Conservation (phyloP, 2,888 invertebrate genomes). For the Ctenicera cuprea region DNA sequence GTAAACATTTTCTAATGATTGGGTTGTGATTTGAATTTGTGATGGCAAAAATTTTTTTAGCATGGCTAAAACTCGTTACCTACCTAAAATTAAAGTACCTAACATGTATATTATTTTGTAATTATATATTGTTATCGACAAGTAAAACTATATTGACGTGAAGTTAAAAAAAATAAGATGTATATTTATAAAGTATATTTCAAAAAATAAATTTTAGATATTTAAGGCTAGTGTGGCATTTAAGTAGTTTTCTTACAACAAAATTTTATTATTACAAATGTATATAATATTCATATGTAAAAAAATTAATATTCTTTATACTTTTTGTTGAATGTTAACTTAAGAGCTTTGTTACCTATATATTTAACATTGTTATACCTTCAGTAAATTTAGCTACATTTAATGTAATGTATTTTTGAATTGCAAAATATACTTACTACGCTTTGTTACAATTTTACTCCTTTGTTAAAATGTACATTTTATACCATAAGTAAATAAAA, state of each 20-base stretch:
- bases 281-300: background rate
- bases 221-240: conserved; percentile 42
- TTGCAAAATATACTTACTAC: conserved; percentile 20
- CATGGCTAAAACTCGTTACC: conserved; percentile 34
- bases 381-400: conserved; percentile 3
- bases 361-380: conserved; percentile 24
- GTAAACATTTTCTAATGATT: conserved; percentile 37
- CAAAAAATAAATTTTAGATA: conserved; percentile 1
- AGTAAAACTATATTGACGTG: conserved; percentile 11
- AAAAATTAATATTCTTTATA: conserved; percentile 15
- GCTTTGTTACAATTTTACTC: conserved; percentile 4
- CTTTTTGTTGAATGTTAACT: conserved; percentile 18
- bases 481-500: too few species aligned
- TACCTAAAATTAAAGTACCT: conserved; percentile 30
- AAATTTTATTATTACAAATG: conserved; percentile 20
- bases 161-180: background rate
- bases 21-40: conserved; percentile 44
- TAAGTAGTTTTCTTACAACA: conserved; percentile 17
- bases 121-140: conserved; percentile 14
- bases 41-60: conserved; percentile 39
- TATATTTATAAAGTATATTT: conserved; percentile 2
- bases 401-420: conserved; percentile 14
- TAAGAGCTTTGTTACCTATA: conserved; percentile 26
- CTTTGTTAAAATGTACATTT: too few species aligned
- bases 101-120: conserved; percentile 12